Base-by-base conservation (phyloP, 2,797 vertebrate genomes). In the Remorina albescens region DNA sequence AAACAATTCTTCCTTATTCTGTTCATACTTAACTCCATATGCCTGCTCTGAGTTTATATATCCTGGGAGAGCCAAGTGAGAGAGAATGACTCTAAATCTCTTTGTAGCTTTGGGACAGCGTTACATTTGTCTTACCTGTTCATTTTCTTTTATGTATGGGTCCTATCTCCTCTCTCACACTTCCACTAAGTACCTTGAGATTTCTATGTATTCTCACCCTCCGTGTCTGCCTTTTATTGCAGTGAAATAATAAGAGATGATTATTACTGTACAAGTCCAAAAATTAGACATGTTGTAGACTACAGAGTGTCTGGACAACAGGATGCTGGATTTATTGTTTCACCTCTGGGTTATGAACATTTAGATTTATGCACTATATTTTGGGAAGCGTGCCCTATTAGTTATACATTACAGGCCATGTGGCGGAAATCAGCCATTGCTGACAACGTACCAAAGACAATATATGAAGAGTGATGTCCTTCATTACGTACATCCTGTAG, bases 61-160 rank as follows among this genome's bases (percentile, higher is more conserved):
- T 56, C 53, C 2, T 59, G 21, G 58, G 21, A 44, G 41, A 55
- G 16, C 39, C 28, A 55, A 32, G 71, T 59, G 50, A 72, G 28
- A 61, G 42, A 56, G 32, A 67, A 76, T 50, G 25, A 67, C 53
- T 53, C 56, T 83, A 80, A 79, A 80, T 81, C 68, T 80, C 73
- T 61, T 46, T 49, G 37, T 50, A 71, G 60, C 47, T 54, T 23
- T 26, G 51, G 57, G 32, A 44, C 55, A 69, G 51, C 57, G 78
- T 68, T 83, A 73, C 30, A 26, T 82, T 83, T 67, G 69, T 80
- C 61, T 76, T 71, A 87, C 75, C 83, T 86, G 74, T 83, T 73
- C 61, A 37, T 82, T 83, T 82, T 65, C 49, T 60, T 63, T 84
- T 84, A 89, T 87, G 64, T 65, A 84, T 82, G 67, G 39, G 39